phyloP scores from a whole-genome alignment of 2,113 vertebrate species.

The Mesitornis unicolor region DNA sequence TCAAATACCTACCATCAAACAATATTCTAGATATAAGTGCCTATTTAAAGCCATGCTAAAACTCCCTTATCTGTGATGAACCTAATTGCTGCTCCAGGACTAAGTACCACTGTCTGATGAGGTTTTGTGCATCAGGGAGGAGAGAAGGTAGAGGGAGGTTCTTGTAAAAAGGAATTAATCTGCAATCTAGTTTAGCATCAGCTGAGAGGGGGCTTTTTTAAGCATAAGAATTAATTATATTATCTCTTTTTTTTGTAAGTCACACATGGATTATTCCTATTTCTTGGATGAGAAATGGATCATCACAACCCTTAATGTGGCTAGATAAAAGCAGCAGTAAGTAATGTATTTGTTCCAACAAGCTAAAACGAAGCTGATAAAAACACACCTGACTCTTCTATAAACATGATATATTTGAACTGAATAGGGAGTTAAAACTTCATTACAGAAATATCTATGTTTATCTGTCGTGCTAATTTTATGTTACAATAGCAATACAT shows the following conservation, averaged over 20 bases:
- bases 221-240: constrained; percentile 7
- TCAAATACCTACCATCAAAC: background rate
- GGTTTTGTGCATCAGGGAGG: background rate
- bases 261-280: constrained; percentile 79
- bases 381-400: background rate
- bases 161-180: background rate
- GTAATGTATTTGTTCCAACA: constrained; percentile 40
- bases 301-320: constrained; percentile 71
- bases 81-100: background rate
- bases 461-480: background rate
- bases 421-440: background rate
- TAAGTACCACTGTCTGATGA: background rate
- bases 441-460: background rate
- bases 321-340: constrained; percentile 77
- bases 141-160: background rate
- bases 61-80: background rate
- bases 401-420: background rate
- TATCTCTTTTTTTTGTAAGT: constrained; percentile 41
- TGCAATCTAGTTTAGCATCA: background rate
- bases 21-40: background rate
- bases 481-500: background rate
- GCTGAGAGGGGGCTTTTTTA: background rate
- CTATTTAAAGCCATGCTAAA: background rate
- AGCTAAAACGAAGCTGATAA: background rate
- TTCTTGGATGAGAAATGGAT: constrained; percentile 81